Conservation (phyloP, 1,140 invertebrate genomes). For the Mamestra configurata region DNA sequence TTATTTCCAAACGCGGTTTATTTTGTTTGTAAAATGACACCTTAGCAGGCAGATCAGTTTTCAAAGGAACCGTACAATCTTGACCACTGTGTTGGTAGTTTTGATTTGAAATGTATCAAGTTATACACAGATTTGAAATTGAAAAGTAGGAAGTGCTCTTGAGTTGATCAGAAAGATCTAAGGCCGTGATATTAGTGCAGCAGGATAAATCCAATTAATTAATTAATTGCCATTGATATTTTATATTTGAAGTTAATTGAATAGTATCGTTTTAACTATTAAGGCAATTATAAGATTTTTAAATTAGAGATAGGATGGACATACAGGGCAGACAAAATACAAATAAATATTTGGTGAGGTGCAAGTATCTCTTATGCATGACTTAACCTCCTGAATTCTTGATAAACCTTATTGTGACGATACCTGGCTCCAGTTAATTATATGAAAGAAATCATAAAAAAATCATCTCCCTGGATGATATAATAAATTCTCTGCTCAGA, state of each 20-base stretch:
- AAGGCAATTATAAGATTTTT: too few relatives aligned
- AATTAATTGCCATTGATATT: background rate
- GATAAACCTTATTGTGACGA: too few relatives aligned
- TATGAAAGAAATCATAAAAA: too few relatives aligned
- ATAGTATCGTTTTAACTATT: background rate
- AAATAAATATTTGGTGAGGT: too few relatives aligned
- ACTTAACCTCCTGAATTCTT: too few relatives aligned
- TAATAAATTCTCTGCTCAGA: too few relatives aligned
- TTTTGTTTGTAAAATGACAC: conserved; percentile 16
- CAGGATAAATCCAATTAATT: background rate
- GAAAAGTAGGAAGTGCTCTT: conserved; percentile 66
- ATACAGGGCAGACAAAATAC: too few relatives aligned
- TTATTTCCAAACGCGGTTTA: background rate
- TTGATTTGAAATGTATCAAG: background rate
- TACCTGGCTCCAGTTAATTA: too few relatives aligned
- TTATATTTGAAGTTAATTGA: background rate
- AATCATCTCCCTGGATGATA: too few relatives aligned
- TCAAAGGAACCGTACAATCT: background rate
- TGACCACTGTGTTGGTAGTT: background rate
- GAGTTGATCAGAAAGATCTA: background rate
- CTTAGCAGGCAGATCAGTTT: background rate
- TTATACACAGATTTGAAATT: conserved; percentile 56
- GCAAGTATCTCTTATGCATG: too few relatives aligned
- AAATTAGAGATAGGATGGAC: too few relatives aligned
- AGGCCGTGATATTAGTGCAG: background rate